Evolutionary conservation across 2,113 vertebrate species (phyloP), one percentile per base, ranked within the genome.

Genomic region (Zootoca vivipara): DNA sequence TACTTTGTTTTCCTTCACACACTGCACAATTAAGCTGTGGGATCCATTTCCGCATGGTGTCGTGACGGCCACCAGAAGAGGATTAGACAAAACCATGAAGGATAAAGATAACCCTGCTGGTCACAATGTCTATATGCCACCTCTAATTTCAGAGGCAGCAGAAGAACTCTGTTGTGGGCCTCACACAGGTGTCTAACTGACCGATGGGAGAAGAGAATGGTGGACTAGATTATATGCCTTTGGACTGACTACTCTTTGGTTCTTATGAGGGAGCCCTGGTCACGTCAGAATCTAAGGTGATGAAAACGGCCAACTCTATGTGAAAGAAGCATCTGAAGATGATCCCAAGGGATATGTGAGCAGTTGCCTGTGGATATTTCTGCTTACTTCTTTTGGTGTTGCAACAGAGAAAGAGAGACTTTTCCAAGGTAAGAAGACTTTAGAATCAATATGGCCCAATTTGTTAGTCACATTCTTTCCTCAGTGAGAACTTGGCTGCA

Each of bases 401-500:
- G 58, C 58, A 62, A 15, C 16, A 62, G 58, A 20, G 15, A 20
- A 20, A 62, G 58, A 56, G 52, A 20, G 18, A 20, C 58, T 20
- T 62, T 62, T 62, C 4, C 58, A 62, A 62, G 18, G 5, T 62
- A 2, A 62, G 58, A 62, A 18, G 58, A 62, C 58, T 16, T 62
- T 62, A 18, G 2, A 62, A 20, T 62, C 58, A 62, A 18, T 62
- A 62, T 62, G 58, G 58, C 58, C 58, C 58, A 62, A 15, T 62
- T 62, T 62, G 15, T 20, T 62, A 62, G 16, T 62, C 58, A 62
- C 18, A 62, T 46, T n/a, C 16, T 28, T 26, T 16, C 5, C 9
- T 42, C 52, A 62, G 64, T 52, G 4, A 16, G 87, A 83, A 4
- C 86, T 89, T n/a, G n/a, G 87, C 82, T 74, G 80, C 69, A 86